These are phyloP conservation scores for Lepilemur septentrionalis DNA, from an alignment of 2,797 vertebrate species.

Conservation along the genomic window DNA sequence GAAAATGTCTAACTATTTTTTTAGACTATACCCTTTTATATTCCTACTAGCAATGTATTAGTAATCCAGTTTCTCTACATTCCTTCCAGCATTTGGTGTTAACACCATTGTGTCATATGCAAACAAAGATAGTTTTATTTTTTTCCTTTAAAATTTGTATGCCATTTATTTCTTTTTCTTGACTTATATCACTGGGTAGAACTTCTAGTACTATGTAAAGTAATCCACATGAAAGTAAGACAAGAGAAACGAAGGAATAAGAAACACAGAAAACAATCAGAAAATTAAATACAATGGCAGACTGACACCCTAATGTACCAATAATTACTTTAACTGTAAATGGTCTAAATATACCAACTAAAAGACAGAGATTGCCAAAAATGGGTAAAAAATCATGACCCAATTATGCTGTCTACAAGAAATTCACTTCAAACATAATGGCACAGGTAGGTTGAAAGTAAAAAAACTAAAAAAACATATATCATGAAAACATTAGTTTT, in stretches of 20 bases:
- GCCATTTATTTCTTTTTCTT: not conserved
- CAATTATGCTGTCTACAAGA: not conserved
- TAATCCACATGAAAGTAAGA: not conserved
- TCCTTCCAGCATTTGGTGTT: not conserved
- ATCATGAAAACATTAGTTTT: not conserved
- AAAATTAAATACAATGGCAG: not conserved
- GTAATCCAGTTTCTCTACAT: not conserved
- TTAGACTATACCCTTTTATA: not conserved
- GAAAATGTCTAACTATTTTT: conserved; percentile 4
- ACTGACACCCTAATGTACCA: not conserved
- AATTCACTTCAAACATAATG: not conserved
- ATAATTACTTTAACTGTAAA: not conserved
- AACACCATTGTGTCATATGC: not conserved
- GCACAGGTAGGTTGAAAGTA: not conserved
- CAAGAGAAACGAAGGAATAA: not conserved
- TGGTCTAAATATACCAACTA: not conserved
- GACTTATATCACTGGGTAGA: not conserved
- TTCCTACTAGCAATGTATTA: not conserved
- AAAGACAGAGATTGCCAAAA: not conserved
- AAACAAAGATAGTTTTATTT: not conserved
- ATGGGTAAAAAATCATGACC: not conserved
- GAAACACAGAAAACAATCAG: not conserved
- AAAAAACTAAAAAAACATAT: not conserved
- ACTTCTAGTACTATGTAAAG: not conserved
- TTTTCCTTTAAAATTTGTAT: not conserved